These are phyloP conservation scores for Mobula hypostoma DNA, from an alignment of 2,113 vertebrate species.

Conservation along the genomic window DNA sequence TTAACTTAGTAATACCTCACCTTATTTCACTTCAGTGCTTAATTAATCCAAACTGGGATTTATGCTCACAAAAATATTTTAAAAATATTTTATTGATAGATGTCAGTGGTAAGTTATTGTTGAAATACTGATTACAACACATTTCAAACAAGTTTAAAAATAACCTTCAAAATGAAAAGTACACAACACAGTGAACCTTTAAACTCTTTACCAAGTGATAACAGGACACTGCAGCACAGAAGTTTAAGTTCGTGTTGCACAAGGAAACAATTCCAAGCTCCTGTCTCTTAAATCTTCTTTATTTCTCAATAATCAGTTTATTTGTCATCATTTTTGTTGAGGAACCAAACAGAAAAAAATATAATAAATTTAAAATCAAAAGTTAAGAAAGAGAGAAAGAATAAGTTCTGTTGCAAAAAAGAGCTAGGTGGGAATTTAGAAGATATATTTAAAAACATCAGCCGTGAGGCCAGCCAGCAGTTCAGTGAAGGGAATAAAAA, in stretches of 20 bases:
- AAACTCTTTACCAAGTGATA: background rate
- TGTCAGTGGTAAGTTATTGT: background rate
- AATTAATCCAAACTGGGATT: background rate
- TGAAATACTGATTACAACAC: background rate
- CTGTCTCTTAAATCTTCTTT: background rate
- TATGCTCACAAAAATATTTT: background rate
- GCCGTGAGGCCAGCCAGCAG: background rate
- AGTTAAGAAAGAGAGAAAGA: background rate
- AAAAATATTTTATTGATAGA: background rate
- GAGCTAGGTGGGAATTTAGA: background rate
- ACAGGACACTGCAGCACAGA: background rate
- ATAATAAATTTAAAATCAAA: background rate
- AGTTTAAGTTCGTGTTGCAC: background rate
- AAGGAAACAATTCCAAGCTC: background rate
- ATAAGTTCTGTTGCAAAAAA: background rate
- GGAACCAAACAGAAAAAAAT: background rate
- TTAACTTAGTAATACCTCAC: background rate
- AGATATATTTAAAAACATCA: background rate
- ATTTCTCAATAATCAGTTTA: background rate
- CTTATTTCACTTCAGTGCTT: background rate
- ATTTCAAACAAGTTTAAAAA: background rate
- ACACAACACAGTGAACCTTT: background rate
- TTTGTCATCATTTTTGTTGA: too few species aligned
- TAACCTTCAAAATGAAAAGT: background rate
- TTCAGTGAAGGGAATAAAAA: background rate